These are phyloP conservation scores for Ooceraea biroi DNA, from an alignment of 1,140 invertebrate species.

Conservation along the genomic window DNA sequence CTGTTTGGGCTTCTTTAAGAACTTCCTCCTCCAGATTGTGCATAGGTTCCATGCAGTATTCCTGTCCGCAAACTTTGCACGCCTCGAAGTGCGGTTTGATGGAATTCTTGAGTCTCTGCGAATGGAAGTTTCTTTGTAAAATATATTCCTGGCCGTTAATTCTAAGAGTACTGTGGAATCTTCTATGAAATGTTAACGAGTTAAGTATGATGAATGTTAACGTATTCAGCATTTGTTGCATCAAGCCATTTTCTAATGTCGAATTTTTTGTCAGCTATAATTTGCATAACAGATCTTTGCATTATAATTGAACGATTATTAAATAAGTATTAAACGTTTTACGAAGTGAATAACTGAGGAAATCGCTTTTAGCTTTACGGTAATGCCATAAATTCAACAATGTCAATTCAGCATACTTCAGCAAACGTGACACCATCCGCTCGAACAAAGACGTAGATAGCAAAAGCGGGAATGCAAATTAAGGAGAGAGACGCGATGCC, in stretches of 20 bases:
- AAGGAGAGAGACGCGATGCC: constrained; percentile 93
- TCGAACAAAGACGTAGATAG: constrained; percentile 90
- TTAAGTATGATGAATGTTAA: too few relatives aligned
- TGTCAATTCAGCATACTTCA: constrained; percentile 87
- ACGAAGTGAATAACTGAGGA: not conserved
- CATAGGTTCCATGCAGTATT: constrained; percentile 81
- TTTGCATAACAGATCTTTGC: constrained; percentile 11
- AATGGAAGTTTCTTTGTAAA: constrained; percentile 47
- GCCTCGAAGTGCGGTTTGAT: constrained; percentile 88
- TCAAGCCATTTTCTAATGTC: not conserved
- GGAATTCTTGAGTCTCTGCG: constrained; percentile 87
- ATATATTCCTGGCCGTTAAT: not conserved
- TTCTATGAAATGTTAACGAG: too few relatives aligned
- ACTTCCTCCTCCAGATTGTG: constrained; percentile 79
- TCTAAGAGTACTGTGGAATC: too few relatives aligned
- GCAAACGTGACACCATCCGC: constrained; percentile 90
- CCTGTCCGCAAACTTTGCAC: constrained; percentile 87
- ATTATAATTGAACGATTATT: constrained; percentile 15
- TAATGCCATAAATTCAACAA: not conserved
- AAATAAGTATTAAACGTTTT: not conserved
- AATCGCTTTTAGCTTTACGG: not conserved
- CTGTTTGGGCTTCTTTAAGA: constrained; percentile 78
- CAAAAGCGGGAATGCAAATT: constrained; percentile 94
- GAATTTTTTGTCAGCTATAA: too few relatives aligned
- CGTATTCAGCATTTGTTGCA: too few relatives aligned